Evolutionary conservation across 2,113 vertebrate genomes (phyloP).

Genomic region (Notarius lentiginosus): DNA sequence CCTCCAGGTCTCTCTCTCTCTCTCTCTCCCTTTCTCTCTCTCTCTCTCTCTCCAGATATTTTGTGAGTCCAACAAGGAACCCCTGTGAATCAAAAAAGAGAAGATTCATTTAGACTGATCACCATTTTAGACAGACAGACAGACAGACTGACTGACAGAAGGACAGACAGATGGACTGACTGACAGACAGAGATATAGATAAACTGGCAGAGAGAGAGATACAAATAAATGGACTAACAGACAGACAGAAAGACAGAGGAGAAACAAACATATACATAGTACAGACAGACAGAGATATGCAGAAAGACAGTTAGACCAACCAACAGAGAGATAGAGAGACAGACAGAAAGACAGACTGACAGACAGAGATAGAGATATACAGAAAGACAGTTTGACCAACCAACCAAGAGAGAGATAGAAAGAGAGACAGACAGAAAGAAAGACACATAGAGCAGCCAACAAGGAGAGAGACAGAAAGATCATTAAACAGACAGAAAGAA

Average conservation of each 20-base stretch:
- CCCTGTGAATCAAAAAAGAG: slow-evolving; percentile 64
- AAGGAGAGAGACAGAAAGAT: no score
- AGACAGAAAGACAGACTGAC: neutral
- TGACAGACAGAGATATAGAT: neutral
- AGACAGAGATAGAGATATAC: neutral
- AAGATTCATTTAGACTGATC: neutral
- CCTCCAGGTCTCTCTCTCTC: slow-evolving; percentile 35
- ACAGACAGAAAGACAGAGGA: neutral
- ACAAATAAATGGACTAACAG: neutral
- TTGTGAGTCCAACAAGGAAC: slow-evolving; percentile 52
- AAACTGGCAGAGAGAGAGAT: neutral
- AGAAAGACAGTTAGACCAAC: no score
- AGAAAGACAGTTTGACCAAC: neutral
- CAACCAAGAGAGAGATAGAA: neutral
- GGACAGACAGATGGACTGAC: neutral
- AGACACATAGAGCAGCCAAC: no score
- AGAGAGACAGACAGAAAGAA: neutral
- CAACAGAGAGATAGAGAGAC: neutral
- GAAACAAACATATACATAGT: neutral
- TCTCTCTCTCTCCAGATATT: slow-evolving; percentile 31
- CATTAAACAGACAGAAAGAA: no score
- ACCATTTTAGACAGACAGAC: neutral
- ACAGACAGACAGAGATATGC: neutral
- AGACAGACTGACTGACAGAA: neutral
- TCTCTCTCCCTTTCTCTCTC: slow-evolving; percentile 44